These are phyloP conservation scores for Trogon surrucura DNA, from an alignment of 2,113 vertebrate genomes.

Conservation along the genomic window DNA sequence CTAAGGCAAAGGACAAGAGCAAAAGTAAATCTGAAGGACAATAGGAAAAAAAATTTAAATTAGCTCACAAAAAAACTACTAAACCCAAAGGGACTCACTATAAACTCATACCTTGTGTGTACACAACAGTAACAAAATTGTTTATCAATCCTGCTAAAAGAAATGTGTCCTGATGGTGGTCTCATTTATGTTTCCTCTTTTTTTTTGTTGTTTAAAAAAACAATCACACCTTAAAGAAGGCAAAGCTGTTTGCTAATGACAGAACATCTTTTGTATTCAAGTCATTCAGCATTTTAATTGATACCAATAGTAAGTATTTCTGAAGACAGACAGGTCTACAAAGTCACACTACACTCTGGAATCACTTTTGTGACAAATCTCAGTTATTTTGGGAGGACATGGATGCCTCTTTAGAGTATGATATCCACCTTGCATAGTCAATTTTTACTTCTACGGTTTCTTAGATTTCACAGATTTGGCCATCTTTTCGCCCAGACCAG, in stretches of 20 bases:
- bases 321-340: background rate
- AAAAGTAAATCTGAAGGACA: background rate
- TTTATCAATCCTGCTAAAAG: background rate
- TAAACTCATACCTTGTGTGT: background rate
- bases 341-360: background rate
- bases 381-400: background rate
- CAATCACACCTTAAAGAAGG: background rate
- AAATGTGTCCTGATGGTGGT: background rate
- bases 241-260: background rate
- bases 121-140: background rate
- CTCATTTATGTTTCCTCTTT: background rate
- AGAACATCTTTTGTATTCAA: background rate
- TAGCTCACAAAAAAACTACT: background rate
- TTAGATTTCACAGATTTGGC: background rate
- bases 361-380: background rate
- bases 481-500: background rate
- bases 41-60: background rate
- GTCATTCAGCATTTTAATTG: background rate
- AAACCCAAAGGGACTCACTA: background rate
- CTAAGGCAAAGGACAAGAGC: background rate
- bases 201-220: background rate
- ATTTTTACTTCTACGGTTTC: background rate
- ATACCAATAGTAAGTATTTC: background rate
- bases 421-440: background rate
- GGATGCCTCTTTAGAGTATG: background rate